Conservation (phyloP, 1,140 invertebrate genomes). For the Pararge aegeria region DNA sequence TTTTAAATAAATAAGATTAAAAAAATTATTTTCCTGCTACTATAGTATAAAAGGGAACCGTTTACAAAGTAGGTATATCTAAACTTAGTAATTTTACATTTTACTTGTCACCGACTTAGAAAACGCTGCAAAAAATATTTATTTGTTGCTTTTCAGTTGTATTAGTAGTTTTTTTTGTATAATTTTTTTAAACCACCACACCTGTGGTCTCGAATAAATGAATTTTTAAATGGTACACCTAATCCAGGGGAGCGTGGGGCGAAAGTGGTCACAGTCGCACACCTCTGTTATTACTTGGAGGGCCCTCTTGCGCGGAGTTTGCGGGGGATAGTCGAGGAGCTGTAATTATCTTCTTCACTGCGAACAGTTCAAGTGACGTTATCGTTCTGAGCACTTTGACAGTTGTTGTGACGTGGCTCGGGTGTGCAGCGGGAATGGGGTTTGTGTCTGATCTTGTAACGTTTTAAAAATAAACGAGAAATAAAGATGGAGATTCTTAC, state of each 20-base stretch:
- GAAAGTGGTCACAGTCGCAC: constrained; percentile 30
- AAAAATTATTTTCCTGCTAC: too few species aligned
- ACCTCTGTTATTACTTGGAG: constrained; percentile 37
- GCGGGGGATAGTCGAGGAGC: constrained; percentile 22
- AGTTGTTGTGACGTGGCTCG: constrained; percentile 21
- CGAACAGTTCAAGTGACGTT: constrained; percentile 13
- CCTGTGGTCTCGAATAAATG: neutral
- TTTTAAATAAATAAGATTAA: too few species aligned
- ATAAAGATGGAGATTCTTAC: neutral
- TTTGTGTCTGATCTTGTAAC: neutral
- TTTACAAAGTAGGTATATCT: too few species aligned
- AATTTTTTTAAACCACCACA: neutral
- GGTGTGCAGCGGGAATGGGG: neutral
- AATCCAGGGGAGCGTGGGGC: constrained; percentile 5
- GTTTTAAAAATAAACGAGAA: neutral
- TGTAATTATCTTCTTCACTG: constrained; percentile 29
- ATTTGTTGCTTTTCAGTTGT: neutral
- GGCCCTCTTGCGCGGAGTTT: constrained; percentile 14
- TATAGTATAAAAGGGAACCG: too few species aligned
- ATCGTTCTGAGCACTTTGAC: constrained; percentile 19
- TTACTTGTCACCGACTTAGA: too few species aligned
- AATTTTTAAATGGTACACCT: neutral
- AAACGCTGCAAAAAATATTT: too few species aligned
- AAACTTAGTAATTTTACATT: too few species aligned
- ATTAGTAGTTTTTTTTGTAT: neutral